These are phyloP conservation scores for Molorchus minor DNA, from an alignment of 2,888 invertebrate genomes.

Conservation along the genomic window DNA sequence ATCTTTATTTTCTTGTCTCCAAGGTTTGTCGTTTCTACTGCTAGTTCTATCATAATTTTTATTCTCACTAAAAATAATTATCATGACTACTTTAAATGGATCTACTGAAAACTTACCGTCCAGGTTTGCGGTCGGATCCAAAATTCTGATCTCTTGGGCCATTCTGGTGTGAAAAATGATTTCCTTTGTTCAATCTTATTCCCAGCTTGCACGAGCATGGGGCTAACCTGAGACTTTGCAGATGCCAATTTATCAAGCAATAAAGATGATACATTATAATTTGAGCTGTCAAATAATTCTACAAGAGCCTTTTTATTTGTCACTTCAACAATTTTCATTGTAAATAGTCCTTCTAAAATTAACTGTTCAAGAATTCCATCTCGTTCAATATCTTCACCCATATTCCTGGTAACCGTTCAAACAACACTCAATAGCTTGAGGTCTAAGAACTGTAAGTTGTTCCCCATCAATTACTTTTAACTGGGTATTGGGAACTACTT, in stretches of 20 bases:
- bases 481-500: slow-evolving; percentile 71
- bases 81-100: not conserved
- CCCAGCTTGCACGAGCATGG: slow-evolving; percentile 57
- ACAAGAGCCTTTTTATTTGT: slow-evolving; percentile 68
- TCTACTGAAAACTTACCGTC: slow-evolving; percentile 33
- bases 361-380: slow-evolving; percentile 74
- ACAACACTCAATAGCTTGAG: slow-evolving; percentile 81
- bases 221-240: slow-evolving; percentile 55
- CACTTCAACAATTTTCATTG: slow-evolving; percentile 68
- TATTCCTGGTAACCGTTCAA: slow-evolving; percentile 72
- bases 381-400: slow-evolving; percentile 67
- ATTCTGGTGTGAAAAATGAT: slow-evolving; percentile 28
- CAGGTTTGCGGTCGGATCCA: slow-evolving; percentile 33
- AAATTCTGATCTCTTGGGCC: slow-evolving; percentile 22
- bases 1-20: slow-evolving; percentile 45
- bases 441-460: slow-evolving; percentile 69
- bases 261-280: slow-evolving; percentile 58
- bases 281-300: slow-evolving; percentile 68
- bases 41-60: slow-evolving; percentile 30
- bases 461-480: slow-evolving; percentile 73
- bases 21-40: slow-evolving; percentile 38
- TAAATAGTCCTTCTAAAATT: slow-evolving; percentile 71
- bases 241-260: slow-evolving; percentile 58
- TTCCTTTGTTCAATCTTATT: slow-evolving; percentile 55
- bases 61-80: slow-evolving; percentile 28